Conservation (phyloP, 2,888 invertebrate species). For the Callyntrura guangdongensis region DNA sequence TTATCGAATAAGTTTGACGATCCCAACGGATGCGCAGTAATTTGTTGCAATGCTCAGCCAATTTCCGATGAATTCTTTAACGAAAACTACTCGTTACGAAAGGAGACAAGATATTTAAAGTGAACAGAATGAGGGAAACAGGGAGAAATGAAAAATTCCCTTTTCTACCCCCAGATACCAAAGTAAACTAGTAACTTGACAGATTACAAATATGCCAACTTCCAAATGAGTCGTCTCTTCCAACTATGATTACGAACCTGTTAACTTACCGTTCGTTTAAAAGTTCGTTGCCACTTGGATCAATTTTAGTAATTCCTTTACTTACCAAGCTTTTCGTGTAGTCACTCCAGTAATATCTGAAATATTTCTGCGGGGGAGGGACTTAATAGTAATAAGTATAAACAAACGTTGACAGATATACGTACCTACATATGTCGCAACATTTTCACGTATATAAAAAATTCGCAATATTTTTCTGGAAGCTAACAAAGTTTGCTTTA, state of each 20-base stretch:
- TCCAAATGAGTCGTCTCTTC: neutral
- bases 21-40: slow-evolving; percentile 77
- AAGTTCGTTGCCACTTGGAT: neutral
- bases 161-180: neutral
- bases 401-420: too few relatives aligned
- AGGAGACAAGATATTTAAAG: neutral
- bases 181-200: slow-evolving; percentile 41
- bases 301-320: neutral
- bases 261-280: neutral
- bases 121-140: neutral
- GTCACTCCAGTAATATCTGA: neutral
- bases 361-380: too few relatives aligned
- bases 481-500: too few relatives aligned
- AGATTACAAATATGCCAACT: slow-evolving; percentile 44
- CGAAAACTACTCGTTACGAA: neutral
- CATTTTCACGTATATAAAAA: too few relatives aligned
- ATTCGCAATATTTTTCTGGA: too few relatives aligned
- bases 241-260: neutral
- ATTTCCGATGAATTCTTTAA: slow-evolving; percentile 73
- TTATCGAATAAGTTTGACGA: slow-evolving; percentile 77
- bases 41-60: slow-evolving; percentile 77
- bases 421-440: too few relatives aligned
- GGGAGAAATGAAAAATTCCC: neutral
- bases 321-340: neutral
- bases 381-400: too few relatives aligned